Conservation (phyloP, 2,888 invertebrate genomes). For the Aradus depressus region DNA sequence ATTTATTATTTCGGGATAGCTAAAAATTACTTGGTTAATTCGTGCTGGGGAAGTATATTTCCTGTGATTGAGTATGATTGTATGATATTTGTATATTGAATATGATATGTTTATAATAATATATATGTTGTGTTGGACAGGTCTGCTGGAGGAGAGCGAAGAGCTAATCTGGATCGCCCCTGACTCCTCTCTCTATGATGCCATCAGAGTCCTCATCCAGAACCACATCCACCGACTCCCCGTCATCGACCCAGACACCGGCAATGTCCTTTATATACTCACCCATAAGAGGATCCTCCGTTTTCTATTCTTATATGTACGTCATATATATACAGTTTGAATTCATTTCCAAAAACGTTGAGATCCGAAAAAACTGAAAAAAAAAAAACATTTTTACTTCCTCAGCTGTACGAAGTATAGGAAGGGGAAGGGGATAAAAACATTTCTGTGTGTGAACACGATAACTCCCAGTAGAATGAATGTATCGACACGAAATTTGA, state of each 20-base stretch:
- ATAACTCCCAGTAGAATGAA: no score
- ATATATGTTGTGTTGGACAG: constrained; percentile 41
- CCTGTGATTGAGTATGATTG: no score
- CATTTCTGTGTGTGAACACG: no score
- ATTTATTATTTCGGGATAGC: no score
- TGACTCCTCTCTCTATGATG: constrained; percentile 85
- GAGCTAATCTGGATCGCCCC: constrained; percentile 85
- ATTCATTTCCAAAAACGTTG: constrained; percentile 1
- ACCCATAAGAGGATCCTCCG: constrained; percentile 96
- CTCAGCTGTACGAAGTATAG: background rate
- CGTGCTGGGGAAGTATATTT: no score
- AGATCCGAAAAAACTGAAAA: background rate
- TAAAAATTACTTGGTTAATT: no score
- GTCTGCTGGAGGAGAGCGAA: constrained; percentile 72
- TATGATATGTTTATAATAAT: no score
- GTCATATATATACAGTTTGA: constrained; percentile 38
- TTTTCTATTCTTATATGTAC: constrained; percentile 95
- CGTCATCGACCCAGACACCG: constrained; percentile 88
- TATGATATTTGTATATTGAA: no score
- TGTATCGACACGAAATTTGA: no score
- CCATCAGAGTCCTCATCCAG: constrained; percentile 81
- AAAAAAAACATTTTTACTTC: background rate
- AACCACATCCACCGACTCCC: constrained; percentile 95
- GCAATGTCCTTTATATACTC: constrained; percentile 94
- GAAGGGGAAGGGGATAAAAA: no score